These are phyloP conservation scores for Trissonchulus sp. DNA, from an alignment of 2,888 invertebrate species.

Conservation along the genomic window DNA sequence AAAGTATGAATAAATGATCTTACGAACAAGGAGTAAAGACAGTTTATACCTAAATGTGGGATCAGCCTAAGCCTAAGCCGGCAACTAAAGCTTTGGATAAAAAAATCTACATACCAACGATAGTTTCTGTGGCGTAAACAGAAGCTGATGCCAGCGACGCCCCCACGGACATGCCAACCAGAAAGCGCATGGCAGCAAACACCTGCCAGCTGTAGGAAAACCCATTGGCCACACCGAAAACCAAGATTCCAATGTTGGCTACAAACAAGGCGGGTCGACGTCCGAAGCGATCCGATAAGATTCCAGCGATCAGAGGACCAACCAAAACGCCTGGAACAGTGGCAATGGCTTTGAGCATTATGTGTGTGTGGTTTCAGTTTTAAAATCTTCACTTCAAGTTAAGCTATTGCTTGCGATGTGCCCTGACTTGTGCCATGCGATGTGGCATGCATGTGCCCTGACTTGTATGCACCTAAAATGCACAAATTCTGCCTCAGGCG, in stretches of 20 bases:
- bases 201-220: conserved; percentile 5
- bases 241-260: background rate
- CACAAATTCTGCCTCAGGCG: too few relatives aligned
- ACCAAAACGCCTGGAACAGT: conserved; percentile 44
- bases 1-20: too few relatives aligned
- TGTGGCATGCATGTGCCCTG: too few relatives aligned
- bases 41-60: too few relatives aligned
- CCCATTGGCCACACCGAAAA: background rate
- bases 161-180: conserved; percentile 10
- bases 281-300: conserved; percentile 45
- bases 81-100: too few relatives aligned
- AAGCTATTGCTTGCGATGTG: too few relatives aligned
- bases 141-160: conserved; percentile 10
- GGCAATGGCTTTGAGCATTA: conserved; percentile 39
- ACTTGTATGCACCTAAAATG: too few relatives aligned
- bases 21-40: too few relatives aligned
- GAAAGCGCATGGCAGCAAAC: conserved; percentile 19
- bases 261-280: conserved; percentile 43
- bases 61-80: too few relatives aligned
- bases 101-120: conserved; percentile 18
- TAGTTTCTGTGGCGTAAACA: conserved; percentile 10
- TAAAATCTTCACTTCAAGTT: too few relatives aligned
- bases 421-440: too few relatives aligned
- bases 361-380: conserved; percentile 32
- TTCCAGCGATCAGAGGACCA: conserved; percentile 45